phyloP scores from a whole-genome alignment of 2,113 vertebrate species.

The Erythrocercus mccallii region DNA sequence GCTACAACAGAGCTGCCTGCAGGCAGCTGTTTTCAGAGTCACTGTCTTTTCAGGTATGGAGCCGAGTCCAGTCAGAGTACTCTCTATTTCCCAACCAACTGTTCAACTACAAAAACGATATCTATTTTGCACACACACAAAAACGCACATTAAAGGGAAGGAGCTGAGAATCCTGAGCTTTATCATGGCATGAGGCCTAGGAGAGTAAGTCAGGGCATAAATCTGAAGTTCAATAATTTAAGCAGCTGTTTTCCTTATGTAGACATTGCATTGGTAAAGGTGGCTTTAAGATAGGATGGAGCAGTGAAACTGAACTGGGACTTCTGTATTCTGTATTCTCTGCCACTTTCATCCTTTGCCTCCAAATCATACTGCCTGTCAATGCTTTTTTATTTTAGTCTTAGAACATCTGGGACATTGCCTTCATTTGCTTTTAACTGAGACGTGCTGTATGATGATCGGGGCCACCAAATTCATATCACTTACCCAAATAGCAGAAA shows the following conservation, averaged over 20 bases:
- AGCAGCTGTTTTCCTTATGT: not conserved
- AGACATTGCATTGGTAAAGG: not conserved
- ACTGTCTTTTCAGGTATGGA: not conserved
- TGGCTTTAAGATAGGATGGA: not conserved
- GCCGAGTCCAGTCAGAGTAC: not conserved
- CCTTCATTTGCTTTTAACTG: not conserved
- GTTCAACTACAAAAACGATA: not conserved
- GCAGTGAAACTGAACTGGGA: not conserved
- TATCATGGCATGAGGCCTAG: not conserved
- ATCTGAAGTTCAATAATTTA: not conserved
- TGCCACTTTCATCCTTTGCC: not conserved
- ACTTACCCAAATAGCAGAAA: not conserved
- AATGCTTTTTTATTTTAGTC: not conserved
- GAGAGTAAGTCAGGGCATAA: not conserved
- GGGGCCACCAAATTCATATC: not conserved
- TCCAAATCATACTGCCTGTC: not conserved
- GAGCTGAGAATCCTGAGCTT: not conserved
- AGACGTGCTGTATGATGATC: not conserved
- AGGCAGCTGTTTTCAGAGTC: not conserved
- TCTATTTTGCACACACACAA: not conserved
- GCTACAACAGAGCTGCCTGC: not conserved
- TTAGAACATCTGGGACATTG: not conserved
- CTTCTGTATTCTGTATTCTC: not conserved
- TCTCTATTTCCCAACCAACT: not conserved
- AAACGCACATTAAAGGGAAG: not conserved